Percentiles rank a stretch among this genome's conserved stretches.
Conservation (phyloP, 2,113 vertebrate species). For the Delphinus delphis region DNA sequence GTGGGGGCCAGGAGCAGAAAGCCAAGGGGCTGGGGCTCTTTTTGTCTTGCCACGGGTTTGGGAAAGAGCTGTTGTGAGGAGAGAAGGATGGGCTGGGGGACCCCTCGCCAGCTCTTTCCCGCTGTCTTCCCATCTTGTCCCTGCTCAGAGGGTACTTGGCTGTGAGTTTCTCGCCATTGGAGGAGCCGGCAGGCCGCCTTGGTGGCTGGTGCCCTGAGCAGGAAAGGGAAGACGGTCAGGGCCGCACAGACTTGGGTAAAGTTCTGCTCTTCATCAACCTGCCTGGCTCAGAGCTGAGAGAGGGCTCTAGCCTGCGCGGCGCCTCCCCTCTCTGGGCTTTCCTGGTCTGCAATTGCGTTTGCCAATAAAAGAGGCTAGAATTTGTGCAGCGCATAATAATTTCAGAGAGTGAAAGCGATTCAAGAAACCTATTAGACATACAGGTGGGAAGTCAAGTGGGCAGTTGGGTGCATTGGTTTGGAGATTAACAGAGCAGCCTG, state of each 20-base stretch:
- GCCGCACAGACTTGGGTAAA: slow-evolving; percentile 38
- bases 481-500: neutral
- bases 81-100: neutral
- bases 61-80: neutral
- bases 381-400: neutral
- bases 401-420: neutral
- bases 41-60: neutral
- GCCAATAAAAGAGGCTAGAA: neutral
- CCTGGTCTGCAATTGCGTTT: neutral
- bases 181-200: neutral
- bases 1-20: neutral
- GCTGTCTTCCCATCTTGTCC: slow-evolving; percentile 3
- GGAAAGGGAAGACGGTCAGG: neutral
- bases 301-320: neutral
- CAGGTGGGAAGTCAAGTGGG: neutral
- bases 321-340: neutral
- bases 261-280: neutral
- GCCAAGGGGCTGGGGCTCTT: neutral
- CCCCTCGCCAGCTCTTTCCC: neutral
- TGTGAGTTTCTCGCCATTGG: neutral
- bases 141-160: neutral
- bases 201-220: slow-evolving; percentile 7
- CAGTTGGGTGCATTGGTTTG: neutral
- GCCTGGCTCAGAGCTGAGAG: neutral
- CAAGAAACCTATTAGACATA: neutral